A percentile compares a stretch with the other conserved stretches of the same genome.
Evolutionary conservation across 1,140 invertebrate species (phyloP).

Genomic region (Trachymyrmex septentrionalis): DNA sequence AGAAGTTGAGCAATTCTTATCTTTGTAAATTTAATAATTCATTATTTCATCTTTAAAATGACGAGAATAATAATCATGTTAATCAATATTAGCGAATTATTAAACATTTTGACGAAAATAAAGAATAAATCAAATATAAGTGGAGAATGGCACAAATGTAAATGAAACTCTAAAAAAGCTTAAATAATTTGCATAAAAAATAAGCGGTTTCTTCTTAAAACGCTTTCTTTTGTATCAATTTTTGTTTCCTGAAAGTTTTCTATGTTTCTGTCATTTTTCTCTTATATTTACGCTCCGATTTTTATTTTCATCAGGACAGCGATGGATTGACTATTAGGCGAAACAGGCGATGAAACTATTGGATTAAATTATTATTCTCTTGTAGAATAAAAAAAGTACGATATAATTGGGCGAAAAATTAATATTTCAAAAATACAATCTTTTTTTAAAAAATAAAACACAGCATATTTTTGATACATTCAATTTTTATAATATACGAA

Average conservation of each 20-base stretch:
- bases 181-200: no score
- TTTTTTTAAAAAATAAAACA: neutral
- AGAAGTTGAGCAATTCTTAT: neutral
- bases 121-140: no score
- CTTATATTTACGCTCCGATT: no score
- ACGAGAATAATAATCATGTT: neutral
- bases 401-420: neutral
- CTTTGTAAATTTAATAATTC: constrained; percentile 28
- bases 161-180: no score
- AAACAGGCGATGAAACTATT: neutral
- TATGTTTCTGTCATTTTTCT: no score
- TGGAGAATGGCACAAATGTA: no score
- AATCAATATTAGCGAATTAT: neutral
- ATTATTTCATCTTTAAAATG: neutral
- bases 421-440: neutral
- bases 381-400: neutral
- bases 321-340: neutral
- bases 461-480: neutral
- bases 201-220: no score
- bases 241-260: no score
- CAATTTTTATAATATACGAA: neutral
- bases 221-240: no score
- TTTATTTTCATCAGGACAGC: no score
- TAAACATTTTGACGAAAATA: neutral
- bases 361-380: neutral